phyloP scores from a whole-genome alignment of 2,113 vertebrate species.

The Psettodes erumei region DNA sequence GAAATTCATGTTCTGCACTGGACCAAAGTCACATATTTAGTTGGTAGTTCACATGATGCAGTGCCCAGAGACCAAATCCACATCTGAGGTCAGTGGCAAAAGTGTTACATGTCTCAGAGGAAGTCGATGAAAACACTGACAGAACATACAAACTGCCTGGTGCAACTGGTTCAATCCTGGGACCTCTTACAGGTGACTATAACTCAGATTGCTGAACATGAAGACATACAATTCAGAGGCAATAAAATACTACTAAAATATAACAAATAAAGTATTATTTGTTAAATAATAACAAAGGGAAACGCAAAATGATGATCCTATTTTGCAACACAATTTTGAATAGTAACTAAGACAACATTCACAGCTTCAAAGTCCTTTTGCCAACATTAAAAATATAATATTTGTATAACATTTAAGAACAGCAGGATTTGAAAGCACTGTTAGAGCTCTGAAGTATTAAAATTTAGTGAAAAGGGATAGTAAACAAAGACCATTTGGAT shows the following conservation, averaged over 20 bases:
- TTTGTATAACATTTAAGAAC: background rate
- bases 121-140: background rate
- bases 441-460: background rate
- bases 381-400: background rate
- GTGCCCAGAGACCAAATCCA: background rate
- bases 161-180: background rate
- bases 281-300: background rate
- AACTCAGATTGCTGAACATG: background rate
- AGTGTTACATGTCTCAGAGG: background rate
- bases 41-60: background rate
- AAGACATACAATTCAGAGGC: background rate
- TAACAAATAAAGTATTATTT: background rate
- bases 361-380: background rate
- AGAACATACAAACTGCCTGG: background rate
- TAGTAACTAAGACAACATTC: background rate
- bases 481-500: background rate
- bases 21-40: background rate
- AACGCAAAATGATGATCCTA: background rate
- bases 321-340: background rate
- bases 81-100: background rate
- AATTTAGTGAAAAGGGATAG: background rate
- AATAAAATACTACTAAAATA: background rate
- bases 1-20: conserved; percentile 3
- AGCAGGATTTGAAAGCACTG: background rate
- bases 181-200: too few species aligned